phyloP scores from a whole-genome alignment of 2,888 invertebrate species.

The Pollenia griseotomentosa region DNA sequence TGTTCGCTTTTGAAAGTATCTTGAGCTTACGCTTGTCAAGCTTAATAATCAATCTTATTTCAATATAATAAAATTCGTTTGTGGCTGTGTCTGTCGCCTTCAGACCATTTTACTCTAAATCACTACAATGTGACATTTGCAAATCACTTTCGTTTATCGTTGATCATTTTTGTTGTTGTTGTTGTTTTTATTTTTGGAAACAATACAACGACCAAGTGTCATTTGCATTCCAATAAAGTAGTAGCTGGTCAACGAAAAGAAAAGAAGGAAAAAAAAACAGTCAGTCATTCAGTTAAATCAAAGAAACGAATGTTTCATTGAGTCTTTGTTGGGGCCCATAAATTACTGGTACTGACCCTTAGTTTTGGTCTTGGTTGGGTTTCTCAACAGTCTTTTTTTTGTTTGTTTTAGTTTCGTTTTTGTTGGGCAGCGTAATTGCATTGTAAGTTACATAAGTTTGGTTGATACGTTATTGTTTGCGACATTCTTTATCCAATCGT shows the following conservation, averaged over 20 bases:
- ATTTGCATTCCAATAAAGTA: constrained; percentile 72
- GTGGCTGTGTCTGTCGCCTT: constrained; percentile 20
- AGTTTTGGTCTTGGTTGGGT: constrained; percentile 18
- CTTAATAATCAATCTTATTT: constrained; percentile 63
- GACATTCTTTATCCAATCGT: constrained; percentile 71
- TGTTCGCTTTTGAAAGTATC: neutral
- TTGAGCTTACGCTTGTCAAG: constrained; percentile 55
- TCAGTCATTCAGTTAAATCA: constrained; percentile 38
- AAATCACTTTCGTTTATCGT: constrained; percentile 74
- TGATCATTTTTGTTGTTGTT: constrained; percentile 64
- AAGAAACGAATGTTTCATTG: constrained; percentile 63
- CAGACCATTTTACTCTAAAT: constrained; percentile 57
- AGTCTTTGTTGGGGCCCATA: constrained; percentile 65
- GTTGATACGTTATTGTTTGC: constrained; percentile 67
- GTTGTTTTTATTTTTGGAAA: constrained; percentile 25
- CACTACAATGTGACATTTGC: constrained; percentile 71
- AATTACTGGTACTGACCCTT: constrained; percentile 69
- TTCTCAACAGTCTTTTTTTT: constrained; percentile 2
- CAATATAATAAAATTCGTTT: constrained; percentile 45
- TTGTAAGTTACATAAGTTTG: constrained; percentile 69
- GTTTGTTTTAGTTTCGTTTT: neutral
- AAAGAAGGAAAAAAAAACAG: neutral
- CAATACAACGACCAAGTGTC: constrained; percentile 46
- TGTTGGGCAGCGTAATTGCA: constrained; percentile 67
- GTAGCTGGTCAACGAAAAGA: constrained; percentile 20